Conservation (phyloP, 2,797 vertebrate species). For the Parambassis ranga region DNA sequence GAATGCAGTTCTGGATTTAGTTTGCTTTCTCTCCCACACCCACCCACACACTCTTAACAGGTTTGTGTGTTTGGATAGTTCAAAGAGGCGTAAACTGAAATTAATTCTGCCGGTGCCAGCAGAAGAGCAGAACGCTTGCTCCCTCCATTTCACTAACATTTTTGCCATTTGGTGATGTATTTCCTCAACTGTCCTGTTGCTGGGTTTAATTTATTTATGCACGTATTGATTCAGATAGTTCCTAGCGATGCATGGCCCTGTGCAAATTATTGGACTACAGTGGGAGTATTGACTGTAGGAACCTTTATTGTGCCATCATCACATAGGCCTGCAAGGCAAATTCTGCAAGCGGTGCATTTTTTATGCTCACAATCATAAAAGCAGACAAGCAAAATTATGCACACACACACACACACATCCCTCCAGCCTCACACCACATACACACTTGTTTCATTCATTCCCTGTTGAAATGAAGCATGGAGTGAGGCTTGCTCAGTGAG, state of each 20-base stretch:
- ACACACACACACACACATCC: background rate
- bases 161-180: conserved; percentile 22
- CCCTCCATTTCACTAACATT: conserved; percentile 25
- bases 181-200: conserved; percentile 31
- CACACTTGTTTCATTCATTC: conserved; percentile 35
- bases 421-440: background rate
- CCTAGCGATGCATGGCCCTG: conserved; percentile 37
- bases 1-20: background rate
- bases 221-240: conserved; percentile 64
- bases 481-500: conserved; percentile 17
- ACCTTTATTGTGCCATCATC: conserved; percentile 66
- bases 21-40: background rate
- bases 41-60: background rate
- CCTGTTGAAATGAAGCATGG: conserved; percentile 36
- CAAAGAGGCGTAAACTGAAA: conserved; percentile 28
- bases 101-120: conserved; percentile 15
- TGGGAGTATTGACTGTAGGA: conserved; percentile 62
- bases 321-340: conserved; percentile 29
- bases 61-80: conserved; percentile 11
- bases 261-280: conserved; percentile 48
- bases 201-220: conserved; percentile 52
- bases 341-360: conserved; percentile 67
- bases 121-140: background rate
- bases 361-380: conserved; percentile 59
- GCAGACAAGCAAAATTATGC: conserved; percentile 56